phyloP scores from a whole-genome alignment of 2,113 vertebrate species.

The Atractosteus spatula region DNA sequence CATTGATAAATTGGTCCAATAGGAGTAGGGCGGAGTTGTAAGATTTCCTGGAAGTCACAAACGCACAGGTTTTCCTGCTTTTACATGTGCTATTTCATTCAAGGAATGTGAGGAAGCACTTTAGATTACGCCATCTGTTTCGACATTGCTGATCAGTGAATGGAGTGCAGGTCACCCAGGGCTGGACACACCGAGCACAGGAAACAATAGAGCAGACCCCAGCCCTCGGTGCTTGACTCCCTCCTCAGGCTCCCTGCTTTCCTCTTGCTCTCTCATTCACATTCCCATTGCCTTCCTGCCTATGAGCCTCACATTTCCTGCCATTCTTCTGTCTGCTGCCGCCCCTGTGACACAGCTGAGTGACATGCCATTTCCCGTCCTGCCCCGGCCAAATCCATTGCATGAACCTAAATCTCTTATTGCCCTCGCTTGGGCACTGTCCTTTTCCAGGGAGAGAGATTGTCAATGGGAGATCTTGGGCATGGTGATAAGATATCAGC shows the following conservation, averaged over 20 bases:
- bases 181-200: background rate
- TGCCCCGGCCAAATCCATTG: background rate
- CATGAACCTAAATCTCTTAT: too few relatives aligned
- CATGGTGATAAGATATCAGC: too few relatives aligned
- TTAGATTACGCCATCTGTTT: background rate
- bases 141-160: background rate
- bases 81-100: background rate
- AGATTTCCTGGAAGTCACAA: conserved; percentile 10
- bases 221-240: too few relatives aligned
- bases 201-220: background rate
- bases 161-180: background rate
- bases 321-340: conserved; percentile 28
- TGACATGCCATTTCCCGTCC: conserved; percentile 1
- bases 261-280: background rate
- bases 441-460: too few relatives aligned
- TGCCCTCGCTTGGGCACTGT: too few relatives aligned
- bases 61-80: background rate
- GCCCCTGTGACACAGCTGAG: conserved; percentile 15
- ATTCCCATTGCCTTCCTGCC: conserved; percentile 6
- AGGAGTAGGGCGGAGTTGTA: too few relatives aligned
- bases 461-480: too few relatives aligned
- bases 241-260: conserved; percentile 30
- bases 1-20: too few relatives aligned
- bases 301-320: conserved; percentile 44
- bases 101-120: background rate